Evolutionary conservation across 2,888 invertebrate genomes (phyloP), one percentile per base, ranked within the genome.

Genomic region (Sinhomidia bicolor): DNA sequence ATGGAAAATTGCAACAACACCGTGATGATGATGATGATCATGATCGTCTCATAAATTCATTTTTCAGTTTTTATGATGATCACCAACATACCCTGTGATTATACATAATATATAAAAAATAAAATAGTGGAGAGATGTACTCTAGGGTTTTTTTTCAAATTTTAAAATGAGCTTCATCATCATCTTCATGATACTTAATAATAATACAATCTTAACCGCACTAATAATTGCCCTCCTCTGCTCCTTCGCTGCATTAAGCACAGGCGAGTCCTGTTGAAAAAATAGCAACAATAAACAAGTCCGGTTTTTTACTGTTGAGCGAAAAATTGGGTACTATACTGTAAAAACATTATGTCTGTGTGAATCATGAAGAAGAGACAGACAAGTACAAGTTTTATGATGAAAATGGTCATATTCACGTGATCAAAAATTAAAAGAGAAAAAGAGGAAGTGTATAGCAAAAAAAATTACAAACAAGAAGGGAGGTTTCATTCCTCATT

Each of bases 381-480:
- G 74, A n/a, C n/a, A n/a, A n/a, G 26, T 26, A 44, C 0, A 23
- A 44, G 1, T 41, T 41, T 71, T 20, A 20, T 71, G 36, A 9
- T 71, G 20, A 7, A 71, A 71, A 41, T 41, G 41, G 41, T 20
- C 20, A 71, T 4, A 74, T 47, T 74, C 17, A 23, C 10, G 23
- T 3, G 57, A 78, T 78, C n/a, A 82, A 82, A 80, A 41, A 17
- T 62, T n/a, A n/a, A n/a, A 51, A 36, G 54, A 62, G 76, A 57
- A 10, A 71, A 80, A 29, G 80, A 86, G 79, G 86, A 80, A 86
- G 80, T 80, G 57, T 17, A 20, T n/a, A n/a, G n/a, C n/a, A 57
- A 47, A 86, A 80, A 80, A 79, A 79, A 20, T 44, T 76, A 83
- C 6, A 47, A 62, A 80, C 60, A 62, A 44, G 62, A 80, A 80